Evolutionary conservation across 1,140 invertebrate species (phyloP).

Genomic region (Zaprionus taronus): DNA sequence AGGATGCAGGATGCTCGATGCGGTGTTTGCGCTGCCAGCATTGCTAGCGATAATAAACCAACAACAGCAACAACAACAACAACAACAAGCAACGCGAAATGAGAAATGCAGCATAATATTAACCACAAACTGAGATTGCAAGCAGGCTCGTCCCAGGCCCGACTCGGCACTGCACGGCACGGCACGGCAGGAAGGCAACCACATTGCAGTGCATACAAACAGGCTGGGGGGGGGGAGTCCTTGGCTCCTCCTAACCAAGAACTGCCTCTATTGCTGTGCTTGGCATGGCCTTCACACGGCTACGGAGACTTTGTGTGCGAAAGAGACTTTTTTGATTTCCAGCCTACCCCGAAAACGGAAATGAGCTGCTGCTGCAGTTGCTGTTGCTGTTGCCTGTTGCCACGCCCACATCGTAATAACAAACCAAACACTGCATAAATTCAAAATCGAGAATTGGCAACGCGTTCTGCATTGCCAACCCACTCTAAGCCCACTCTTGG

Average conservation of each 20-base stretch:
- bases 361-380: constrained; percentile 58
- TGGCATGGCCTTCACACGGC: constrained; percentile 72
- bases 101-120: constrained; percentile 82
- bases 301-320: constrained; percentile 66
- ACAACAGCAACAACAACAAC: constrained; percentile 48
- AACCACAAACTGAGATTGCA: constrained; percentile 81
- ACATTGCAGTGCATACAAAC: constrained; percentile 50
- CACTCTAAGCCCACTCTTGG: constrained; percentile 64
- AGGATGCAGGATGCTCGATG: constrained; percentile 41
- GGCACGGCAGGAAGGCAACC: constrained; percentile 11
- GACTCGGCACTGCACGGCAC: constrained; percentile 1
- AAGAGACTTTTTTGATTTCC: constrained; percentile 57
- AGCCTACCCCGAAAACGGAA: constrained; percentile 45
- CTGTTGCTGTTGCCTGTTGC: background rate
- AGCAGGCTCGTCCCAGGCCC: constrained; percentile 23
- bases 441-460: constrained; percentile 63
- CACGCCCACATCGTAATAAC: constrained; percentile 61
- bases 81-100: constrained; percentile 74
- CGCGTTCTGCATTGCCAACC: constrained; percentile 43
- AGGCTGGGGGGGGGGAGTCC: constrained; percentile 22
- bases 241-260: background rate
- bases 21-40: constrained; percentile 65
- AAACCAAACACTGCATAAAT: constrained; percentile 82
- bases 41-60: constrained; percentile 77
- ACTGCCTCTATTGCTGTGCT: constrained; percentile 39